Conservation (phyloP, 2,888 invertebrate genomes). For the Eupithecia insigniata region DNA sequence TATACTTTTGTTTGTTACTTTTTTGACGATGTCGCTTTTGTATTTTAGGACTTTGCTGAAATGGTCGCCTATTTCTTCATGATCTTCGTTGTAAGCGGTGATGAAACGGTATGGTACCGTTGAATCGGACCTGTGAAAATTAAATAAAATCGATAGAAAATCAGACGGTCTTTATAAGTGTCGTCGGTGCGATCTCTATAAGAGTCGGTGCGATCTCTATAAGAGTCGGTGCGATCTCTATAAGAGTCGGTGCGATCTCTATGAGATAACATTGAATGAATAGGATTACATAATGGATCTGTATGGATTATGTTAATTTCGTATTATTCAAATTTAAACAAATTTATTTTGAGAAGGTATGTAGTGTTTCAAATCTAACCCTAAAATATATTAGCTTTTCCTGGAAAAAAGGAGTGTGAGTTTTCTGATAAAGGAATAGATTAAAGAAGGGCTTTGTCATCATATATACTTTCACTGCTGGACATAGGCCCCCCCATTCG, state of each 20-base stretch:
- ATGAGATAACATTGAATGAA: background rate
- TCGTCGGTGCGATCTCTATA: background rate
- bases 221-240: background rate
- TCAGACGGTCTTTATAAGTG: background rate
- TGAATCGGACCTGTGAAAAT: conserved; percentile 47
- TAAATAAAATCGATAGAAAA: background rate
- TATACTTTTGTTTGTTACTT: conserved; percentile 59
- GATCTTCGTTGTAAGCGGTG: conserved; percentile 53
- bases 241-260: background rate
- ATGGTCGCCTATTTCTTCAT: conserved; percentile 54
- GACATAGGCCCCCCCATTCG: too few relatives aligned
- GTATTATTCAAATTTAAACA: too few relatives aligned
- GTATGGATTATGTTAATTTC: too few relatives aligned
- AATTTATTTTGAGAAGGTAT: too few relatives aligned
- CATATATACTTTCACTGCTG: too few relatives aligned
- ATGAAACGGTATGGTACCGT: conserved; percentile 63
- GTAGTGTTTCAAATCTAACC: too few relatives aligned
- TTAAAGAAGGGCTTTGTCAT: too few relatives aligned
- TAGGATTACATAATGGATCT: too few relatives aligned
- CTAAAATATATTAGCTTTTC: too few relatives aligned
- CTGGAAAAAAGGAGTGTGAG: too few relatives aligned
- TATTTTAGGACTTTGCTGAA: conserved; percentile 57
- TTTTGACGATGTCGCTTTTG: conserved; percentile 51
- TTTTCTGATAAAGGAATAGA: too few relatives aligned
- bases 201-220: background rate